These are phyloP conservation scores for Muraenolepis orangiensis DNA, from an alignment of 2,797 vertebrate genomes.

Conservation along the genomic window DNA sequence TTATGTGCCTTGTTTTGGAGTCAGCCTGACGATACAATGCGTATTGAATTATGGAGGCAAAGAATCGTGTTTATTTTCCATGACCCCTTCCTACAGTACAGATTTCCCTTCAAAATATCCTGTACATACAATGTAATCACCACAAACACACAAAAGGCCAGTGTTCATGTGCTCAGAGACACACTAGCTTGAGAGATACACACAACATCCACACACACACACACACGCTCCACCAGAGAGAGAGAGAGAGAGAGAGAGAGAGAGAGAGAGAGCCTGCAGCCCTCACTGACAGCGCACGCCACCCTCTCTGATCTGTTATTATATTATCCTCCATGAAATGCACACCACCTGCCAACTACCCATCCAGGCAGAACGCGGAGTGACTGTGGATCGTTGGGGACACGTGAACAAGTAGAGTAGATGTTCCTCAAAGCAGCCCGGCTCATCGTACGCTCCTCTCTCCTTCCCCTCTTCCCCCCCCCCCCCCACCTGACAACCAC, in stretches of 20 bases:
- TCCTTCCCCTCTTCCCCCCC: neutral
- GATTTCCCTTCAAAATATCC: neutral
- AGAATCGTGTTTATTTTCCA: neutral
- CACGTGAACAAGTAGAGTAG: too few relatives aligned
- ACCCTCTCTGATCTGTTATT: too few relatives aligned
- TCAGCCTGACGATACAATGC: too few relatives aligned
- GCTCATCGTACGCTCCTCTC: too few relatives aligned
- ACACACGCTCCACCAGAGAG: neutral
- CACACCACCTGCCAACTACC: neutral
- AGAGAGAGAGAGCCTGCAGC: too few relatives aligned
- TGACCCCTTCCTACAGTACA: neutral
- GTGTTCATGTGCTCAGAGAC: neutral
- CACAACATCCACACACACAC: neutral
- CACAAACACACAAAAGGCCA: neutral
- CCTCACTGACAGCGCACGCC: too few relatives aligned
- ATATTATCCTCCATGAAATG: neutral
- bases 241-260: too few relatives aligned
- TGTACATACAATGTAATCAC: neutral
- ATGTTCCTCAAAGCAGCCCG: neutral
- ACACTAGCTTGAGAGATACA: neutral
- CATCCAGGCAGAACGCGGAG: too few relatives aligned
- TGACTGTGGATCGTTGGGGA: too few relatives aligned
- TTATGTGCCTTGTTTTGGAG: too few relatives aligned
- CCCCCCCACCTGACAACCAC: slow-evolving; percentile 36
- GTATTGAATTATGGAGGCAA: neutral